Evolutionary conservation across 35 echinoderm and acorn worm genomes (phyloP).

Genomic region (Acanthaster planci): DNA sequence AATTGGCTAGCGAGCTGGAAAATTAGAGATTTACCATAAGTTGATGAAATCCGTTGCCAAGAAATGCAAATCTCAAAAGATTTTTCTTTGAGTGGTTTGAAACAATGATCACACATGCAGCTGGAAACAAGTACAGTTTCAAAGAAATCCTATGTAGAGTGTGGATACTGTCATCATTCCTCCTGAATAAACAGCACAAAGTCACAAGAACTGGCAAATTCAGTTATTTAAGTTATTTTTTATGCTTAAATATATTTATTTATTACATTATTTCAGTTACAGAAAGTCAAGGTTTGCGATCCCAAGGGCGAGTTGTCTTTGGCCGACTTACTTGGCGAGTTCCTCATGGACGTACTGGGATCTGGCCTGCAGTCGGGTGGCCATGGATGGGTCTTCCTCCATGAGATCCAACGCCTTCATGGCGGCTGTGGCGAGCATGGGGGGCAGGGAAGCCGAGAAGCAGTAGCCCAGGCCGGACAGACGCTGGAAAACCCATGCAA

Average conservation of each 20-base stretch:
- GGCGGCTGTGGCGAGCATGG: conserved; percentile 80
- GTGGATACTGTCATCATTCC: no score
- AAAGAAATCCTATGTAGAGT: no score
- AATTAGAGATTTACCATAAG: no score
- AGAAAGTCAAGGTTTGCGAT: not conserved
- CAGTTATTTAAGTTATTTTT: not conserved
- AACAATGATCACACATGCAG: no score
- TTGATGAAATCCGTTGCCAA: no score
- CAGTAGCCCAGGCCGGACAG: conserved; percentile 93
- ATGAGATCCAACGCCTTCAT: conserved; percentile 70
- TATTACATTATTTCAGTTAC: not conserved
- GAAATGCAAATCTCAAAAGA: no score
- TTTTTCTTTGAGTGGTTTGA: no score
- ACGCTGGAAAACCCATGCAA: conserved; percentile 47
- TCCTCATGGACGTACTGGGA: conserved; percentile 67
- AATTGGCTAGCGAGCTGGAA: no score
- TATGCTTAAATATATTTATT: not conserved
- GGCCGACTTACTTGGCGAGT: conserved; percentile 77
- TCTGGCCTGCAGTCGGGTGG: conserved; percentile 52
- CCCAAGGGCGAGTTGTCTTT: not conserved
- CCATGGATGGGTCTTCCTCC: conserved; percentile 72
- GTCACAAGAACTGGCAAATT: no score
- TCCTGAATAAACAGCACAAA: no score
- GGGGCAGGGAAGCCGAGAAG: conserved; percentile 95
- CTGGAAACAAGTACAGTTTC: no score